Conservation (phyloP, 2,797 vertebrate genomes). For the Galagoides demidoff region DNA sequence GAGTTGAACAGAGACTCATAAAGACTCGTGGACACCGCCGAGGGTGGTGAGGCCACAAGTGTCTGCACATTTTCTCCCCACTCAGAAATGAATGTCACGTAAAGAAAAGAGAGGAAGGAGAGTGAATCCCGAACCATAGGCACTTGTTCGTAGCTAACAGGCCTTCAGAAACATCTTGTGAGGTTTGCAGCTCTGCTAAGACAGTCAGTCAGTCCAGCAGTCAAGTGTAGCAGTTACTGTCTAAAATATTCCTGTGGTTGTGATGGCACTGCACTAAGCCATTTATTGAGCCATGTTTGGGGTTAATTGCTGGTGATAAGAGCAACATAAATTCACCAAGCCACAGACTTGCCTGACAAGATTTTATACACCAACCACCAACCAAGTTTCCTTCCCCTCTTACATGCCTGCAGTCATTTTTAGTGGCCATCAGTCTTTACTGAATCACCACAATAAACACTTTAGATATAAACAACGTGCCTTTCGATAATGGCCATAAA, state of each 20-base stretch:
- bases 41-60: neutral
- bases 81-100: neutral
- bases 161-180: neutral
- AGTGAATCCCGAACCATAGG: neutral
- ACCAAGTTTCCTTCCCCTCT: conserved; percentile 52
- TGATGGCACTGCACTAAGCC: neutral
- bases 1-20: neutral
- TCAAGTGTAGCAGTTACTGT: neutral
- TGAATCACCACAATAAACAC: conserved; percentile 77
- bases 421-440: conserved; percentile 57
- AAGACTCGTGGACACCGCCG: neutral
- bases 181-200: neutral
- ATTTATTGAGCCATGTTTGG: conserved; percentile 33
- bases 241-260: conserved; percentile 41
- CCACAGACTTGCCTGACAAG: conserved; percentile 65
- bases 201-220: neutral
- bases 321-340: conserved; percentile 70
- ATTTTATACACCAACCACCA: conserved; percentile 61
- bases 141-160: neutral
- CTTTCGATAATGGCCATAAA: conserved; percentile 58
- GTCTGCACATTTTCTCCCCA: neutral
- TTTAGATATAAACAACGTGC: conserved; percentile 59
- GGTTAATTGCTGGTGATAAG: conserved; percentile 77
- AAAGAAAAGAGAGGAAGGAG: neutral
- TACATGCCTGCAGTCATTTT: conserved; percentile 35